Evolutionary conservation across 2,797 vertebrate genomes (phyloP), one percentile per base, ranked within the genome.

Genomic region (Heliangelus exortis): DNA sequence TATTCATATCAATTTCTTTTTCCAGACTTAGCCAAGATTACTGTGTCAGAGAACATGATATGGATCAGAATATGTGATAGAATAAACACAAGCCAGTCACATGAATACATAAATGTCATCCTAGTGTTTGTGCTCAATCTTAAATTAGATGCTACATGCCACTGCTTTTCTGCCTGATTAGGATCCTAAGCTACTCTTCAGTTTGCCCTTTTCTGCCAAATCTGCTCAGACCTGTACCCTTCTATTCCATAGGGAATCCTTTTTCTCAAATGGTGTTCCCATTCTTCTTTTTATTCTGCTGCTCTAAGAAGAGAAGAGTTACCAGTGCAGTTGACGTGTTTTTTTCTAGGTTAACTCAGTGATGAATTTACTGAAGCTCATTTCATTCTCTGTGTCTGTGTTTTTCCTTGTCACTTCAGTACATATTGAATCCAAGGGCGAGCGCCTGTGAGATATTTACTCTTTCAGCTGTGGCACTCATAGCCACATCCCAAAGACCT

Each of bases 161-260:
- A 36, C 7, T 53, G 47, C 3, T 84, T 58, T 84, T 57, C 62
- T 80, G 15, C 12, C 65, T 79, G 39, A 20, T 55, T 36, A 77
- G 73, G 83, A 51, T 28, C 9, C 12, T 26, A 61, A 83, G 6
- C 7, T 31, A 31, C 5, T 39, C 5, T 39, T 18, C 12, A 71
- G 13, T 4, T 21, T 34, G 3, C 6, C 3, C 22, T 72, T 3
- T 0, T 22, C n/a, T 59, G 17, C 9, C n/a, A 53, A 7, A 5
- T n/a, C 39, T 76, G 7, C 28, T 59, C 10, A 29, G 3, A 9
- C 71, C 28, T 45, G 15, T 43, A 51, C 7, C 5, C 2, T 2
- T 34, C 55, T 39, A 48, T 26, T 58, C 29, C 18, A 28, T 2
- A 57, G 13, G 54, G 10, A 66, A 29, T 41, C 6, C 16, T 68